A percentile compares a stretch with the other conserved stretches of the same genome.
phyloP scores from a whole-genome alignment of 2,113 vertebrate genomes.

The Bos taurus region ARS-UCD2.0 NC_037348.1:67516001-67516500 shows the following conservation, averaged over 20 bases:
- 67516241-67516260: fast-evolving
- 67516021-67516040: background rate
- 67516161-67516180: background rate
- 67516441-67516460: background rate
- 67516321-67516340: background rate
- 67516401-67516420: background rate
- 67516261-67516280: background rate
- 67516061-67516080: background rate
- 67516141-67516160: background rate
- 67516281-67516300: background rate
- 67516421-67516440: background rate
- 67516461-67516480: fast-evolving
- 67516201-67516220: background rate
- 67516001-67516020: background rate
- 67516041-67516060: background rate
- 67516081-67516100: background rate
- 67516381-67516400: background rate
- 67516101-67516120: background rate
- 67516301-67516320: background rate
- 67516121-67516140: background rate
- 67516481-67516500: background rate
- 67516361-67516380: background rate
- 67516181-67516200: background rate
- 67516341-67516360: background rate
- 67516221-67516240: background rate